A percentile compares a stretch with the other conserved stretches of the same genome.
Evolutionary conservation across 2,888 invertebrate genomes (phyloP).

Genomic region (Trachelus iudaicus): DNA sequence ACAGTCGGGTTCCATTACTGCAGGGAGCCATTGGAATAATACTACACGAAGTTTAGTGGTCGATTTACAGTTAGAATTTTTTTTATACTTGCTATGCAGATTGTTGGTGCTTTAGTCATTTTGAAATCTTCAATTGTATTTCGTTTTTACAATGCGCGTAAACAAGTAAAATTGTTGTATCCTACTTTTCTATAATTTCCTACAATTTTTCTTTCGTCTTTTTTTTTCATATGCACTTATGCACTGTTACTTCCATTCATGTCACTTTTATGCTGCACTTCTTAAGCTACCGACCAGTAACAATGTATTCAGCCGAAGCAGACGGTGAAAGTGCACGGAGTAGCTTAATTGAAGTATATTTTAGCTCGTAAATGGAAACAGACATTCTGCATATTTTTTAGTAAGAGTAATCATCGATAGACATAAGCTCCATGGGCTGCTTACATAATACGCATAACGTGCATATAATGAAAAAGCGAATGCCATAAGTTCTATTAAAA

Average conservation of each 20-base stretch:
- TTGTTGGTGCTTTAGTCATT: not conserved
- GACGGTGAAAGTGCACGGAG: slow-evolving; percentile 46
- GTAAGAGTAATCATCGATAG: not conserved
- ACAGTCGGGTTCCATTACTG: slow-evolving; percentile 9
- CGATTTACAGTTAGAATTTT: not conserved
- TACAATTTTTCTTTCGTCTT: not conserved
- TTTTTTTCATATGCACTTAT: not conserved
- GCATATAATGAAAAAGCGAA: not conserved
- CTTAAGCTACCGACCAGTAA: slow-evolving; percentile 29
- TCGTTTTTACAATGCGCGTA: not conserved
- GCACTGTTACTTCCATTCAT: not conserved
- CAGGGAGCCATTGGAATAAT: slow-evolving; percentile 11
- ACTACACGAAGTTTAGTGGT: not conserved
- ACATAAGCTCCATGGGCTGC: not conserved
- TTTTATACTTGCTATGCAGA: not conserved
- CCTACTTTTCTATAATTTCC: not conserved
- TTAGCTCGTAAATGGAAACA: slow-evolving; percentile 12
- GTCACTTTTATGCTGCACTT: not conserved
- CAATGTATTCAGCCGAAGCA: slow-evolving; percentile 42
- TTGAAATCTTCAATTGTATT: not conserved
- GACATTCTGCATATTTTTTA: not conserved
- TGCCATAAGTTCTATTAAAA: not conserved
- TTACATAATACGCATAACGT: not conserved
- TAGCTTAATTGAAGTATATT: slow-evolving; percentile 43
- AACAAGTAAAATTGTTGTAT: not conserved